These are phyloP conservation scores for Pitta sordida DNA, from an alignment of 2,113 vertebrate species.

Conservation along the genomic window DNA sequence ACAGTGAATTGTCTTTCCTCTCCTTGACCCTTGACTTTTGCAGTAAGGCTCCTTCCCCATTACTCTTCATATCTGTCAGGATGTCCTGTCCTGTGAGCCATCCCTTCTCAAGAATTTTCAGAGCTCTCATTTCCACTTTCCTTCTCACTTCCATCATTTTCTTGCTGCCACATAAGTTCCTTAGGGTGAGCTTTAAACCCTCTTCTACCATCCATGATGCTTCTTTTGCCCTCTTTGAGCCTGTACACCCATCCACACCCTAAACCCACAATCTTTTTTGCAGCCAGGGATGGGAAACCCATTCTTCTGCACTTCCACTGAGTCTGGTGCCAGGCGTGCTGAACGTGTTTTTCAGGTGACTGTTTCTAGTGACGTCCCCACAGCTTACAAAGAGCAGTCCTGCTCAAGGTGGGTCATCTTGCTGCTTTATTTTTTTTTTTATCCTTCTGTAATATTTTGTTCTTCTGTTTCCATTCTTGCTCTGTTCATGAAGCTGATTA, in stretches of 20 bases:
- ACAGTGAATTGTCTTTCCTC: not conserved
- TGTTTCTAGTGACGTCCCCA: not conserved
- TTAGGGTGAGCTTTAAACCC: not conserved
- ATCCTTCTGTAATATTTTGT: not conserved
- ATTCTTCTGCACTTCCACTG: not conserved
- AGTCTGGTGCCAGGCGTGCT: not conserved
- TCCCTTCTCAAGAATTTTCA: not conserved
- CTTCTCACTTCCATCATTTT: not conserved
- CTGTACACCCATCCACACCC: not conserved
- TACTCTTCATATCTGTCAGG: not conserved
- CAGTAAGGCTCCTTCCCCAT: not conserved
- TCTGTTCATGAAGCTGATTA: not conserved
- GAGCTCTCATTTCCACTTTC: not conserved
- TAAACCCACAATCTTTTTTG: not conserved
- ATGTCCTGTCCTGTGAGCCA: not conserved
- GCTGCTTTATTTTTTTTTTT: not conserved
- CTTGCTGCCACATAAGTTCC: not conserved
- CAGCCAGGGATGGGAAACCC: accelerated
- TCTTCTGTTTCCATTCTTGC: not conserved
- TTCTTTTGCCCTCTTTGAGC: not conserved
- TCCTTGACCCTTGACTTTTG: not conserved
- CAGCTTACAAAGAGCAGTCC: not conserved
- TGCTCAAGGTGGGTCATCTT: not conserved
- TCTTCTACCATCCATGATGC: not conserved
- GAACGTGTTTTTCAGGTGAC: not conserved